Conservation (phyloP, 1,140 invertebrate species). For the Drosophila bocqueti region DNA sequence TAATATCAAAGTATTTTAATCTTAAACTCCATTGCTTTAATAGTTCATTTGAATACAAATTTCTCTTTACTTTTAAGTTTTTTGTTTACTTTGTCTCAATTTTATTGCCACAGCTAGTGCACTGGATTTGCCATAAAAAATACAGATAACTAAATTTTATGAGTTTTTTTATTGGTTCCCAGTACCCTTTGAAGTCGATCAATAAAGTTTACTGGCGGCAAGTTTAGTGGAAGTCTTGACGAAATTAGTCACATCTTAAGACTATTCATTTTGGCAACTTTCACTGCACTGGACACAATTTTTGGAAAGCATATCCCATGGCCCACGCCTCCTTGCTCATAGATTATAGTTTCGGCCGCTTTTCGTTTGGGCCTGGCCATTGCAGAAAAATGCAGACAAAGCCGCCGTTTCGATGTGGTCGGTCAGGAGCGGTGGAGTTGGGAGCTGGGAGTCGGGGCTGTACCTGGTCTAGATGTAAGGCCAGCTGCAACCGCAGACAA, state of each 20-base stretch:
- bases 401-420: not conserved
- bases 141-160: not conserved
- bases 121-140: constrained; percentile 5
- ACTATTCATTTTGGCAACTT: constrained; percentile 36
- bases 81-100: not conserved
- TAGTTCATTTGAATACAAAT: not conserved
- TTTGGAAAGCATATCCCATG: constrained; percentile 69
- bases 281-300: constrained; percentile 32
- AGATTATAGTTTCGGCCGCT: constrained; percentile 56
- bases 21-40: not conserved
- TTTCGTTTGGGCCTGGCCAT: constrained; percentile 50
- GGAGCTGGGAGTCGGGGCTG: not conserved
- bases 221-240: constrained; percentile 38
- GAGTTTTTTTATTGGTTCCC: constrained; percentile 14
- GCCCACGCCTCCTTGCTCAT: constrained; percentile 56
- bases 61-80: too few relatives aligned
- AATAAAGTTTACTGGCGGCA: constrained; percentile 19
- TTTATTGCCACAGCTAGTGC: not conserved
- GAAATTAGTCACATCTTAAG: constrained; percentile 47
- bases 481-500: constrained; percentile 60
- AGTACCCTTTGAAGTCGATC: constrained; percentile 12
- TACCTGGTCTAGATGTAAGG: constrained; percentile 61
- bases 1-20: too few relatives aligned
- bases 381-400: constrained; percentile 59
- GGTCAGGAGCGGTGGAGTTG: constrained; percentile 8